Evolutionary conservation across 92 coral and sea anemone genomes (phyloP).

Genomic region (Paragorgia papillata): DNA sequence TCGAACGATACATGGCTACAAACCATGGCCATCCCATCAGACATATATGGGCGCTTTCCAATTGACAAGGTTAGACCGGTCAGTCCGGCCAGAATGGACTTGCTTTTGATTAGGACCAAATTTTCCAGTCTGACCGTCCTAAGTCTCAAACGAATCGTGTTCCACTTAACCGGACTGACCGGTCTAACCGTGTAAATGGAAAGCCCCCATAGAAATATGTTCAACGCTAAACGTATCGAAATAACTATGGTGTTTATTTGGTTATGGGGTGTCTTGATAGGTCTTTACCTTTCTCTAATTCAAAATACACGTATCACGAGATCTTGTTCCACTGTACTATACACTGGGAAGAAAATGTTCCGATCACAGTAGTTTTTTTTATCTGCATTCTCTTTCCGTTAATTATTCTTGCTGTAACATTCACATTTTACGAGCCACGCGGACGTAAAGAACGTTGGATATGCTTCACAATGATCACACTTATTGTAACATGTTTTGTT

Average conservation of each 20-base stretch:
- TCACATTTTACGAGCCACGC: background rate
- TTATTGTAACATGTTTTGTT: background rate
- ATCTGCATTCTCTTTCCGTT: background rate
- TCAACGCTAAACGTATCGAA: background rate
- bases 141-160: too few species aligned
- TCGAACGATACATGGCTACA: slow-evolving; percentile 16
- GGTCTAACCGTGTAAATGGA: too few species aligned
- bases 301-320: background rate
- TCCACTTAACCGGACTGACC: too few species aligned
- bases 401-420: background rate
- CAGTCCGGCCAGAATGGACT: too few species aligned
- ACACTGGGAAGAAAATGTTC: background rate
- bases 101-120: too few species aligned
- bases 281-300: background rate
- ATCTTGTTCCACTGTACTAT: slow-evolving; percentile 5
- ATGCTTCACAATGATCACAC: background rate
- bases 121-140: too few species aligned
- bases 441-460: background rate
- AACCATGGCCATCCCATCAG: background rate
- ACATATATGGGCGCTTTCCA: too few species aligned
- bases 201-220: background rate
- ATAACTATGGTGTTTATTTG: background rate
- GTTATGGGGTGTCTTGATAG: background rate
- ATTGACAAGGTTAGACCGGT: too few species aligned
- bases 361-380: background rate